Evolutionary conservation across 2,113 vertebrate species (phyloP).

Genomic region (Notothenia coriiceps): DNA sequence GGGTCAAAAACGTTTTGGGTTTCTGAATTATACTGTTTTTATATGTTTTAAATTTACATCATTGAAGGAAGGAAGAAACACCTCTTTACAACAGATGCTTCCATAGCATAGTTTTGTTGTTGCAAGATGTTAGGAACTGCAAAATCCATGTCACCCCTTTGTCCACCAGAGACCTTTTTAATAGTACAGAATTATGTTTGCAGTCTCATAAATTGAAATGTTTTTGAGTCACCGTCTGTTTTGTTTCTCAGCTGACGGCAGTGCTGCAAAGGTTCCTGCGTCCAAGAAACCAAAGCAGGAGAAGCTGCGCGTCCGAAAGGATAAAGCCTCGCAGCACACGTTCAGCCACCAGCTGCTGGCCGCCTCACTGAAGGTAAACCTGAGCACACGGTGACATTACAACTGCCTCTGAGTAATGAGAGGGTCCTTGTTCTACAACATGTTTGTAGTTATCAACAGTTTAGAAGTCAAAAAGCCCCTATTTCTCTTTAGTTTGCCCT

Average conservation of each 20-base stretch:
- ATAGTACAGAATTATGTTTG: too few species aligned
- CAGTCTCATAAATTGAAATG: not conserved
- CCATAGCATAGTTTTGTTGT: not conserved
- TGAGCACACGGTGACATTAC: not conserved
- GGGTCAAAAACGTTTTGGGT: too few species aligned
- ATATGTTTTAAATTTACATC: too few species aligned
- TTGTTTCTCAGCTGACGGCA: constrained; percentile 71
- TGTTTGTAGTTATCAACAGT: not conserved
- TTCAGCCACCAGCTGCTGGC: constrained; percentile 91
- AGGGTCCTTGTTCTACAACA: not conserved
- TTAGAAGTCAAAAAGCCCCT: too few species aligned
- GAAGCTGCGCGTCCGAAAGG: constrained; percentile 85
- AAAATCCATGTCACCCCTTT: not conserved
- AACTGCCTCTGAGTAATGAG: not conserved
- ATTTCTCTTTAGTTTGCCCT: too few species aligned
- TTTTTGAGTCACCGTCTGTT: not conserved
- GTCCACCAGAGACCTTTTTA: too few species aligned
- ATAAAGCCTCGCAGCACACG: constrained; percentile 87
- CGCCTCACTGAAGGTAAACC: constrained; percentile 89
- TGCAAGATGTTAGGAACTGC: not conserved
- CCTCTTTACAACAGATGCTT: too few species aligned
- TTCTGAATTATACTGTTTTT: too few species aligned
- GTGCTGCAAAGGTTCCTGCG: constrained; percentile 59
- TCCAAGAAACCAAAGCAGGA: constrained; percentile 85
- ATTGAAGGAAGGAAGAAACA: too few species aligned